These are phyloP conservation scores for Spea multiplicata DNA, from an alignment of 2,113 vertebrate species.

Conservation along the genomic window DNA sequence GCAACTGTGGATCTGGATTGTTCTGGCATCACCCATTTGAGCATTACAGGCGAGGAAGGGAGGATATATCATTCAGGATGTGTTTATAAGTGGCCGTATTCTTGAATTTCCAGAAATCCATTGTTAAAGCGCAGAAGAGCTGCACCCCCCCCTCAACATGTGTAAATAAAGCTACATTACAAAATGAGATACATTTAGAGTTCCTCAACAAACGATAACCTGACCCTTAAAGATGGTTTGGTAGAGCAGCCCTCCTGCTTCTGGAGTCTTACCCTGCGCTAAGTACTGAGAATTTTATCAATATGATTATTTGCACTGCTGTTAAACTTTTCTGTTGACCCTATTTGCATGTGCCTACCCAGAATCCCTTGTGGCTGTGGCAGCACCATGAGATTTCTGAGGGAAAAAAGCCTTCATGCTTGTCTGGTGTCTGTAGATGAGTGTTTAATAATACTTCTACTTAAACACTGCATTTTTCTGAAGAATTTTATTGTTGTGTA, in stretches of 20 bases:
- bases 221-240: neutral
- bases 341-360: too few species aligned
- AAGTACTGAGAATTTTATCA: neutral
- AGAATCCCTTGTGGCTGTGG: too few species aligned
- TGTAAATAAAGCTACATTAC: conserved; percentile 15
- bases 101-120: neutral
- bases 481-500: too few species aligned
- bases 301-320: too few species aligned
- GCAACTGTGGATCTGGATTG: neutral
- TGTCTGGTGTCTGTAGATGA: too few species aligned
- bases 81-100: neutral
- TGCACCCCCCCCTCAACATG: neutral
- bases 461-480: too few species aligned
- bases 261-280: neutral
- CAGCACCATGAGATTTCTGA: too few species aligned
- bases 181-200: conserved; percentile 10
- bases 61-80: conserved; percentile 21
- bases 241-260: neutral
- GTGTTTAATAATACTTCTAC: too few species aligned
- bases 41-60: conserved; percentile 25
- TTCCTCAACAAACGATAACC: conserved; percentile 2
- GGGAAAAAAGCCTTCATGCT: too few species aligned
- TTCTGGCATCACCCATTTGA: conserved; percentile 2
- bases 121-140: conserved; percentile 4
- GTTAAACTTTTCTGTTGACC: too few species aligned